A percentile compares a stretch with the other conserved stretches of the same genome.
Conservation (phyloP, 2,888 invertebrate genomes). For the Sminthurides aquaticus region DNA sequence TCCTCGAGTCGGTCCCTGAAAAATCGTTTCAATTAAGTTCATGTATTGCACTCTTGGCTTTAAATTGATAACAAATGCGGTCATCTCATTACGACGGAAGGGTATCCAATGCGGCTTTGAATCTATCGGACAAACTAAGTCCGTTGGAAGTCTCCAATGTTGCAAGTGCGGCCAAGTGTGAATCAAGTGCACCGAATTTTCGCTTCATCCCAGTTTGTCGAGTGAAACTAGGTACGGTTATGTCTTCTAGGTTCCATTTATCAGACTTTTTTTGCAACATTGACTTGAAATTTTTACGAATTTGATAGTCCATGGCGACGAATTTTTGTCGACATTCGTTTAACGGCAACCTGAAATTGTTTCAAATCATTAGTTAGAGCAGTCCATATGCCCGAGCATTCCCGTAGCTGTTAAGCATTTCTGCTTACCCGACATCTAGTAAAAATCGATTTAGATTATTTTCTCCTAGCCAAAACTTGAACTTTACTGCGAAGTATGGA, state of each 20-base stretch:
- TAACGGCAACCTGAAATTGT: slow-evolving; percentile 67
- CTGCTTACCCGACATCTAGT: slow-evolving; percentile 85
- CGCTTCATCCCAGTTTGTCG: slow-evolving; percentile 73
- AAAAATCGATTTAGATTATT: slow-evolving; percentile 72
- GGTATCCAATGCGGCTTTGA: slow-evolving; percentile 63
- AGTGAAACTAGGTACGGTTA: slow-evolving; percentile 70
- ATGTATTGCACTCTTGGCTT: slow-evolving; percentile 3
- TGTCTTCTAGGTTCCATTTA: slow-evolving; percentile 62
- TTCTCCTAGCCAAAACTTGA: slow-evolving; percentile 83
- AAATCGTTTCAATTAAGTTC: not conserved
- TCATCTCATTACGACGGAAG: slow-evolving; percentile 54
- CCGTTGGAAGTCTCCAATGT: slow-evolving; percentile 64
- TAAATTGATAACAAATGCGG: not conserved
- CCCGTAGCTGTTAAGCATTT: too few relatives aligned
- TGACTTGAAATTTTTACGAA: slow-evolving; percentile 66
- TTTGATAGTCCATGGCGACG: slow-evolving; percentile 76
- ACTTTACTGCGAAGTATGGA: slow-evolving; percentile 65
- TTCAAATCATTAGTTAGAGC: slow-evolving; percentile 25
- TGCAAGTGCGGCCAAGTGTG: slow-evolving; percentile 70
- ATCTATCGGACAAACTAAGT: slow-evolving; percentile 59
- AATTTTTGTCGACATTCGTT: slow-evolving; percentile 78
- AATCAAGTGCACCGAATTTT: slow-evolving; percentile 72
- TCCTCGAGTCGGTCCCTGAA: slow-evolving; percentile 54
- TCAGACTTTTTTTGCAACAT: slow-evolving; percentile 59
- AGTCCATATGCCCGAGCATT: too few relatives aligned